phyloP scores from a whole-genome alignment of 2,797 vertebrate genomes.

The Anabas testudineus region DNA sequence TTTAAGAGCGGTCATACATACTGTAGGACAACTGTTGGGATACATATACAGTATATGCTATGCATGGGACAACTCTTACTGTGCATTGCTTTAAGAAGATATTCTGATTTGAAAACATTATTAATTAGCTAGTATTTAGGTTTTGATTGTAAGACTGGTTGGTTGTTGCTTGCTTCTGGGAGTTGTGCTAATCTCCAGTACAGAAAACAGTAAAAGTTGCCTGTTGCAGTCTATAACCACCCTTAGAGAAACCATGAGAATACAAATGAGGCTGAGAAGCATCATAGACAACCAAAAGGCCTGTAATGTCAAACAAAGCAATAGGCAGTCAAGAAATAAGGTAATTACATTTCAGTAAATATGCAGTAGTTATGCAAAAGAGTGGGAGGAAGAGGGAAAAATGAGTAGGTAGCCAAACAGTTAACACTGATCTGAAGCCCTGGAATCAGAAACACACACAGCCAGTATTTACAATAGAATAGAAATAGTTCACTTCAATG shows the following conservation, averaged over 20 bases:
- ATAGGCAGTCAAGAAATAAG: slow-evolving; percentile 52
- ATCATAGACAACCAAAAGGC: slow-evolving; percentile 60
- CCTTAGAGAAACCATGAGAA: slow-evolving; percentile 49
- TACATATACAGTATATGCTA: not conserved
- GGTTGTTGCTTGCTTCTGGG: not conserved
- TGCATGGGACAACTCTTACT: no score
- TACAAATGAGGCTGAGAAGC: slow-evolving; percentile 56
- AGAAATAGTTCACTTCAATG: slow-evolving; percentile 31
- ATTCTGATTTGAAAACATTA: slow-evolving; percentile 2
- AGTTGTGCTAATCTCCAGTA: slow-evolving; percentile 10
- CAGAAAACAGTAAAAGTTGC: slow-evolving; percentile 46
- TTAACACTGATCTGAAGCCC: slow-evolving; percentile 65
- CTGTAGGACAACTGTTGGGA: slow-evolving; percentile 50
- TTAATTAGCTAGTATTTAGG: not conserved
- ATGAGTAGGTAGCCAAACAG: slow-evolving; percentile 58
- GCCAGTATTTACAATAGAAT: slow-evolving; percentile 38
- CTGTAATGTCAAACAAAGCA: slow-evolving; percentile 74
- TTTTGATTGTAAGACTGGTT: not conserved
- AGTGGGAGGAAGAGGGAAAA: slow-evolving; percentile 46
- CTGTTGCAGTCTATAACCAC: slow-evolving; percentile 54
- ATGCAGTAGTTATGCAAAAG: slow-evolving; percentile 49
- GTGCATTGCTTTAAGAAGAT: not conserved
- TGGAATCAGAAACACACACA: slow-evolving; percentile 64
- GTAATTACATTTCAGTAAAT: slow-evolving; percentile 58
- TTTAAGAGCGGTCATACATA: slow-evolving; percentile 38